Evolutionary conservation across 2,113 vertebrate species (phyloP).

Genomic region (Dicentrarchus labrax): DNA sequence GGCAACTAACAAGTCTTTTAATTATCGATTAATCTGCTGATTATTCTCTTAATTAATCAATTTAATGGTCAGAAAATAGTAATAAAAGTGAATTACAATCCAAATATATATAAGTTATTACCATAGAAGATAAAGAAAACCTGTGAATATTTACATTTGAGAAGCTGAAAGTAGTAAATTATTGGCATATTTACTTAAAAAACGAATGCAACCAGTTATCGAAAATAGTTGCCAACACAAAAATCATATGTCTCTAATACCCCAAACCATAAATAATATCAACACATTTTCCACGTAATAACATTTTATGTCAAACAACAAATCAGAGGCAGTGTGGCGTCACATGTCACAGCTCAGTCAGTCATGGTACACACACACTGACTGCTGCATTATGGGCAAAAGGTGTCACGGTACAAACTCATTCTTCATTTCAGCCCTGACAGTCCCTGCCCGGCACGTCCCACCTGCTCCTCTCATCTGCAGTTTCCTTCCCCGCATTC

Average conservation of each 20-base stretch:
- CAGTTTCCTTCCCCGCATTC: conserved; percentile 77
- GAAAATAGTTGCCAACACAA: neutral
- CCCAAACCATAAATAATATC: conserved; percentile 9
- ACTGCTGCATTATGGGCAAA: conserved; percentile 36
- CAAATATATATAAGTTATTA: neutral
- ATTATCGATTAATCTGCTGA: neutral
- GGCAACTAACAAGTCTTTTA: neutral
- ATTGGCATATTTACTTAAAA: neutral
- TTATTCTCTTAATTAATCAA: neutral
- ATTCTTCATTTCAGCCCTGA: conserved; percentile 57
- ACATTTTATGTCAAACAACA: conserved; percentile 28
- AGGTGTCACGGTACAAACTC: conserved; percentile 55
- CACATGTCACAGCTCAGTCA: conserved; percentile 9
- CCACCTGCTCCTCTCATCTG: conserved; percentile 68
- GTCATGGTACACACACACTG: neutral
- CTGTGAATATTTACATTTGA: neutral
- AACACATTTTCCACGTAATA: neutral
- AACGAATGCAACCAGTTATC: neutral
- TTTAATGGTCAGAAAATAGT: neutral
- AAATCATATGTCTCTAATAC: neutral
- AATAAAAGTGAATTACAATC: neutral
- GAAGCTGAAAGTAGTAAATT: neutral
- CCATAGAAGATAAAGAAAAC: neutral
- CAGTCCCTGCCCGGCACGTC: conserved; percentile 31
- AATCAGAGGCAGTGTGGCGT: neutral